These are phyloP conservation scores for Apogon talboti DNA, from an alignment of 2,797 vertebrate genomes.

Conservation along the genomic window DNA sequence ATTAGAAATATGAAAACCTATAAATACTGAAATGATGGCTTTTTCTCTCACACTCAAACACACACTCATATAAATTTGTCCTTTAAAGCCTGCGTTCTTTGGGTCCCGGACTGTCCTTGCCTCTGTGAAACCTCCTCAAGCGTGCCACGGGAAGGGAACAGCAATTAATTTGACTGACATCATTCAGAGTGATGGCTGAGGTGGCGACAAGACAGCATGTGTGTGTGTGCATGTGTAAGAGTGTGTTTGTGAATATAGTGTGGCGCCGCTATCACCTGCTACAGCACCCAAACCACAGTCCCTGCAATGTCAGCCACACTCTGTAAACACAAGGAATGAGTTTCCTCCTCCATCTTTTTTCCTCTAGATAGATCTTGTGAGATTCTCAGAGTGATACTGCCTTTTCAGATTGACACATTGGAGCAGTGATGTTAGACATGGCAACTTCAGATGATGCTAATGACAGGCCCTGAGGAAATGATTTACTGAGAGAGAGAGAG, in stretches of 20 bases:
- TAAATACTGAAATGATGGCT: slow-evolving; percentile 20
- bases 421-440: slow-evolving; percentile 62
- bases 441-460: slow-evolving; percentile 74
- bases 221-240: slow-evolving; percentile 11
- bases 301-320: slow-evolving; percentile 46
- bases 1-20: slow-evolving; percentile 43
- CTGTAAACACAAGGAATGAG: slow-evolving; percentile 26
- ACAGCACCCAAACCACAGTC: slow-evolving; percentile 29
- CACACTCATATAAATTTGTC: slow-evolving; percentile 34
- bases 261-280: slow-evolving; percentile 57
- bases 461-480: slow-evolving; percentile 74
- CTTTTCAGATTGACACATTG: slow-evolving; percentile 63
- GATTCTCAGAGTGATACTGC: slow-evolving; percentile 57
- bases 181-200: slow-evolving; percentile 78
- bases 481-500: slow-evolving; percentile 72
- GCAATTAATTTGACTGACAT: slow-evolving; percentile 83
- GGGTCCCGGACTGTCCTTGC: slow-evolving; percentile 72
- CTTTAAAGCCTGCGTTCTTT: slow-evolving; percentile 62
- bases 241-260: slow-evolving; percentile 5
- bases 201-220: slow-evolving; percentile 60
- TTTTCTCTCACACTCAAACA: neutral
- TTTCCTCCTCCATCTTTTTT: neutral
- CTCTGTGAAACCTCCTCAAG: slow-evolving; percentile 78
- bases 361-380: slow-evolving; percentile 14
- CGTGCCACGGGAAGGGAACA: slow-evolving; percentile 71